Percentiles rank a stretch among this genome's conserved stretches.
phyloP scores from a whole-genome alignment of 2,888 invertebrate species.

The Priocnemis perturbator region DNA sequence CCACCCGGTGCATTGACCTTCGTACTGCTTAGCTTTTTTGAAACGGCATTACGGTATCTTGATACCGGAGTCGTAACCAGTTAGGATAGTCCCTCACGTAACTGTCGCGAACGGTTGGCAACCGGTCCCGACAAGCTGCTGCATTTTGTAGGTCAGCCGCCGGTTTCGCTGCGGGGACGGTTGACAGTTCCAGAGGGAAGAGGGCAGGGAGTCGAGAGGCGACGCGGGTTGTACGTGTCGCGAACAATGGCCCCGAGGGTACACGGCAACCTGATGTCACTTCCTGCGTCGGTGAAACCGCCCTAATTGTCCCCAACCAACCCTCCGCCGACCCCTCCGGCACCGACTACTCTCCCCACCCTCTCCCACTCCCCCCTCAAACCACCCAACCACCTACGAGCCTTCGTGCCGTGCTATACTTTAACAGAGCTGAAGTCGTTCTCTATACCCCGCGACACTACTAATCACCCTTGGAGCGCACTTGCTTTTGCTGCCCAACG shows the following conservation, averaged over 20 bases:
- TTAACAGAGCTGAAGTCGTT: conserved; percentile 9
- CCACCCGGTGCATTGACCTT: no score
- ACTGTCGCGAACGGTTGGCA: conserved; percentile 58
- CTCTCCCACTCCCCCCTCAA: conserved; percentile 10
- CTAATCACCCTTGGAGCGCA: no score
- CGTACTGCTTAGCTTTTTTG: neutral
- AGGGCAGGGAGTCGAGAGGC: conserved; percentile 52
- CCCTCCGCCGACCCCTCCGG: conserved; percentile 4
- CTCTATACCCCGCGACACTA: no score
- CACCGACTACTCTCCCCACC: conserved; percentile 3
- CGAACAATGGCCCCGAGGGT: conserved; percentile 62
- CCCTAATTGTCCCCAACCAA: conserved; percentile 62
- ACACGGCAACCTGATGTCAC: conserved; percentile 65
- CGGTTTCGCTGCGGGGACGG: conserved; percentile 48
- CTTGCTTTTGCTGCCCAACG: no score
- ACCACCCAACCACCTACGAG: conserved; percentile 28
- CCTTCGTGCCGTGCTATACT: conserved; percentile 24
- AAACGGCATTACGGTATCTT: conserved; percentile 38
- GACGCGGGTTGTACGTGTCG: conserved; percentile 62
- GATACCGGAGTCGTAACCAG: conserved; percentile 50
- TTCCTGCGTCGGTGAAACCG: conserved; percentile 62
- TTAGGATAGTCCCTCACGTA: conserved; percentile 53
- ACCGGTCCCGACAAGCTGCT: conserved; percentile 58
- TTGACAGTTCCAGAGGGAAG: conserved; percentile 52
- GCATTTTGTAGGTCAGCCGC: conserved; percentile 60